These are phyloP conservation scores for Rhea pennata DNA, from an alignment of 2,113 vertebrate species.

Conservation along the genomic window DNA sequence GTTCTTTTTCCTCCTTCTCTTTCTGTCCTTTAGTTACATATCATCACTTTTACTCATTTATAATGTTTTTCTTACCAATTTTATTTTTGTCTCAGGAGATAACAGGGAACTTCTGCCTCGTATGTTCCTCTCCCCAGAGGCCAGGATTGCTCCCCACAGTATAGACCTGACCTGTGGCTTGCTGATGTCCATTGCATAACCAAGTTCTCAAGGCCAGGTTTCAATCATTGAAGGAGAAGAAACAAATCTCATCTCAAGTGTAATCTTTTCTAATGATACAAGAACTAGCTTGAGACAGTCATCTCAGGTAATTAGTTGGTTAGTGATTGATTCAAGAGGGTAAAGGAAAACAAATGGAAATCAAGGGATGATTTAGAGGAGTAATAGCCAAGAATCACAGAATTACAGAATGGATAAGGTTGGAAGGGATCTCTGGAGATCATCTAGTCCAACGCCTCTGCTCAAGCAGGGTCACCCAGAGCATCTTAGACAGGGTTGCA, in stretches of 20 bases:
- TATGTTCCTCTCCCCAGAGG: constrained; percentile 38
- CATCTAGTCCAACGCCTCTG: too few species aligned
- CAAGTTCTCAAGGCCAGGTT: neutral
- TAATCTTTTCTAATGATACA: neutral
- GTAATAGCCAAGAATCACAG: neutral
- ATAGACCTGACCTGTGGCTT: neutral
- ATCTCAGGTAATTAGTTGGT: neutral
- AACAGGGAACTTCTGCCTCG: constrained; percentile 47
- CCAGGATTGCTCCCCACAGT: neutral
- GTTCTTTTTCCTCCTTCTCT: neutral
- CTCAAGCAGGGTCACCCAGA: too few species aligned
- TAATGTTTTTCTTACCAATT: constrained; percentile 26
- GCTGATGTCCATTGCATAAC: neutral
- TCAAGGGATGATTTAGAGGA: neutral
- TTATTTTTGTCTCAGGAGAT: constrained; percentile 37
- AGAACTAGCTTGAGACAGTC: neutral
- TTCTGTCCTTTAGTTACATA: neutral
- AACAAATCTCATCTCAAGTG: neutral
- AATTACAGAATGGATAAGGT: too few species aligned
- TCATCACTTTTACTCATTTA: constrained; percentile 17
- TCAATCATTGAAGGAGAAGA: neutral
- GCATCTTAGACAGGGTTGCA: too few species aligned
- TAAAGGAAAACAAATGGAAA: neutral
- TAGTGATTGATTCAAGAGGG: neutral
- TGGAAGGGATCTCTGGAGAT: too few species aligned